A percentile compares a stretch with the other conserved stretches of the same genome.
These are phyloP conservation scores for Lucinisca nassula DNA, from an alignment of 2,888 invertebrate species.

Conservation along the genomic window DNA sequence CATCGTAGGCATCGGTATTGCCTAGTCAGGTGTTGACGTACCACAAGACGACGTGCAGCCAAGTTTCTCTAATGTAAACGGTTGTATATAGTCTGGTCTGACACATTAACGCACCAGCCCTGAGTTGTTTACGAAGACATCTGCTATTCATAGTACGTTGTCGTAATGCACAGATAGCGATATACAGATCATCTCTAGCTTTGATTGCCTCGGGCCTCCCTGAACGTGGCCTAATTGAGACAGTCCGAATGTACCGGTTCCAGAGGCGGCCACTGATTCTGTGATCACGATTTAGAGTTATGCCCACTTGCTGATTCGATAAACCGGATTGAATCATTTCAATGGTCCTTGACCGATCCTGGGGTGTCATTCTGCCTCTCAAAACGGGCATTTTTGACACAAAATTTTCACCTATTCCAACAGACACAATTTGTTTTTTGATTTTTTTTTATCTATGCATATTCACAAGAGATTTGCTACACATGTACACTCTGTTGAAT, in stretches of 20 bases:
- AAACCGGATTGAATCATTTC: background rate
- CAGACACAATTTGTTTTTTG: background rate
- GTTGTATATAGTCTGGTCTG: background rate
- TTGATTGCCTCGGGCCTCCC: background rate
- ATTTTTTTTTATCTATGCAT: no score
- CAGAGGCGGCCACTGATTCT: background rate
- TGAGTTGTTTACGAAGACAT: background rate
- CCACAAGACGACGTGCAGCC: background rate
- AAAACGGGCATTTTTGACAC: background rate
- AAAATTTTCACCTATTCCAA: background rate
- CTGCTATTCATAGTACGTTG: background rate
- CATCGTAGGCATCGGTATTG: background rate
- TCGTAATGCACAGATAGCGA: background rate
- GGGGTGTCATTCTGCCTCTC: background rate
- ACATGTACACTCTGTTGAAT: background rate
- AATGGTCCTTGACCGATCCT: background rate
- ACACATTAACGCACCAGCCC: background rate
- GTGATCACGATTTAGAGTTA: background rate
- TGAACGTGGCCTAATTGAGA: background rate
- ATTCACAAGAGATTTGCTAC: no score
- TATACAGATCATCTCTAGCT: slow-evolving; percentile 2
- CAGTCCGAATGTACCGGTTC: background rate
- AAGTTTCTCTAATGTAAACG: no score
- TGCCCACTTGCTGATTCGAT: background rate
- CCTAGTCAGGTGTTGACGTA: background rate